These are phyloP conservation scores for Etia nguti DNA, from an alignment of 2,113 vertebrate genomes.

Conservation along the genomic window DNA sequence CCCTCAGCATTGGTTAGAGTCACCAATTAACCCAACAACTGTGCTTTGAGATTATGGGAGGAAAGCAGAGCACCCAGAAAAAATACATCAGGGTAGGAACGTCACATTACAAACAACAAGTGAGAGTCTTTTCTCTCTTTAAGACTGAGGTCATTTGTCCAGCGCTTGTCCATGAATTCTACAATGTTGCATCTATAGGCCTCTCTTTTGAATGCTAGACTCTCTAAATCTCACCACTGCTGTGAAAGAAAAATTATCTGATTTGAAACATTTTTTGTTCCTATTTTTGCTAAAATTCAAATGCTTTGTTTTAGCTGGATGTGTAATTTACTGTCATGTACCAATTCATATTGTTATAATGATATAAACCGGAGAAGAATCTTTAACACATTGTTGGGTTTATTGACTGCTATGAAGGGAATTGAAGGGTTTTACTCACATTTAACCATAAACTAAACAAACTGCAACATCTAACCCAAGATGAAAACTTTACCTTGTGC, in stretches of 20 bases:
- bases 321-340: background rate
- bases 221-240: background rate
- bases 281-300: background rate
- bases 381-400: background rate
- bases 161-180: background rate
- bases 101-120: background rate
- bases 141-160: background rate
- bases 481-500: slow-evolving; percentile 63
- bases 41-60: background rate
- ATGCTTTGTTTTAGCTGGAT: background rate
- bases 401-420: background rate
- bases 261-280: accelerated
- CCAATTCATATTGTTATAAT: background rate
- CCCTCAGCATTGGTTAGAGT: background rate
- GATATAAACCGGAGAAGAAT: background rate
- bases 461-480: background rate
- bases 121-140: background rate
- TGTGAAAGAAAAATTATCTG: background rate
- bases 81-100: background rate
- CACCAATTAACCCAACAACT: background rate
- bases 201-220: background rate
- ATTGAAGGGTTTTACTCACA: background rate
- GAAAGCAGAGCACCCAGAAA: background rate
- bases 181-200: background rate
- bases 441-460: background rate